Evolutionary conservation across 2,888 invertebrate species (phyloP), one percentile per base, ranked within the genome.

Genomic region (Rutpela maculata): DNA sequence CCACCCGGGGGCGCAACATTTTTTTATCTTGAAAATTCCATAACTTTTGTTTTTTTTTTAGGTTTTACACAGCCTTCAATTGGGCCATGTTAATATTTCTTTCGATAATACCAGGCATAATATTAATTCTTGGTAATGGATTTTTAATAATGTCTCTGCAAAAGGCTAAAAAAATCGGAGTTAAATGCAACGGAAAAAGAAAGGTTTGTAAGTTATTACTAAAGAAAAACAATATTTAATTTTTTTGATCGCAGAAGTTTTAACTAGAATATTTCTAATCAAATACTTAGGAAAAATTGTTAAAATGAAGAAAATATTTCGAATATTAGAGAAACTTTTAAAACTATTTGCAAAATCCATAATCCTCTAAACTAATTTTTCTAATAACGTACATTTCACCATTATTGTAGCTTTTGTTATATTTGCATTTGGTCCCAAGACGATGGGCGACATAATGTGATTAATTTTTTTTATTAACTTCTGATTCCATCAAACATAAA

Each of bases 1-100:
- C 96, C 96, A 96, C 96, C 96, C 95, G 95, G 96, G 95, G 95
- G 95, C 95, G 95, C 19, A 43, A 15, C 26, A 50, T 71, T 71
- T 71, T 71, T 71, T 88, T 57, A n/a, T 71, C 31, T 72, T 69
- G 50, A 12, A 43, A 43, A 43, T 11, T 43, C 7, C 15, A 43
- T 43, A 43, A 43, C 43, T 43, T 43, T 43, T 2, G 2, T 4
- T 50, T 50, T 72, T 77, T 76, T 86, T 86, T 73, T 76, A 88
- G 88, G 67, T 83, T 80, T 22, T 88, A 86, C 65, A 75, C 66
- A 22, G 70, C 77, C 0, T 85, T 86, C 71, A 88, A 84, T 72
- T 88, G 87, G 87, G 77, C 86, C 10, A 83, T 85, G 74, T 78
- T 88, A 57, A 75, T 83, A 11, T 26, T 83, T 18, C 85, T 87